These are phyloP conservation scores for Sakesphorus luctuosus DNA, from an alignment of 2,113 vertebrate genomes.

Conservation along the genomic window DNA sequence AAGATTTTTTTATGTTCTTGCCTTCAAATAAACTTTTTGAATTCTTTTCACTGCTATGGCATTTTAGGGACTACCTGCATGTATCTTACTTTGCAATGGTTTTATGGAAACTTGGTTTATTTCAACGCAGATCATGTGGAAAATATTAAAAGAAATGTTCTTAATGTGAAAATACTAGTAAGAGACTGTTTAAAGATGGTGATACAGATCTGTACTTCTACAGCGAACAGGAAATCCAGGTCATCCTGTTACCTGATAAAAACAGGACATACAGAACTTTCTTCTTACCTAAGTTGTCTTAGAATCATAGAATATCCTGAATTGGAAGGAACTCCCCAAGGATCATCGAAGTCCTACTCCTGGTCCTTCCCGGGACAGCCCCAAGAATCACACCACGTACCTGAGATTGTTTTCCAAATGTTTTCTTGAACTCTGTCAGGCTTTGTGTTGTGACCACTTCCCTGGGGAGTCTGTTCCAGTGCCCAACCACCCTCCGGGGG, in stretches of 20 bases:
- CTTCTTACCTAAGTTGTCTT: neutral
- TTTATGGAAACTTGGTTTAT: neutral
- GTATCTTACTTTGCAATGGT: too few species aligned
- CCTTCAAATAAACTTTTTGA: too few species aligned
- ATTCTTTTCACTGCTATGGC: too few species aligned
- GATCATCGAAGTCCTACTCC: neutral
- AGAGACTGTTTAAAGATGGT: neutral
- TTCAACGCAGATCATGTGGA: neutral
- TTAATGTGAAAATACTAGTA: neutral
- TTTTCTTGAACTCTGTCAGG: neutral
- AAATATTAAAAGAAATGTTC: neutral
- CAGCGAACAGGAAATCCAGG: neutral
- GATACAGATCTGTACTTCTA: neutral
- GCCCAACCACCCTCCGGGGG: neutral
- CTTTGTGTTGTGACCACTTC: neutral
- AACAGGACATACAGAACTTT: neutral
- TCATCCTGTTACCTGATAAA: neutral
- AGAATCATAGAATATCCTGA: neutral
- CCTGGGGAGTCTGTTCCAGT: neutral
- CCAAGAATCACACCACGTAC: neutral
- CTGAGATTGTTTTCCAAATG: neutral
- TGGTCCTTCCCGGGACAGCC: neutral
- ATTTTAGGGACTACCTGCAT: too few species aligned
- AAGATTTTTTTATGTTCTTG: too few species aligned
- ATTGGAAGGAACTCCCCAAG: neutral